phyloP scores from a whole-genome alignment of 1,140 invertebrate genomes.

The Lepidurus apus region DNA sequence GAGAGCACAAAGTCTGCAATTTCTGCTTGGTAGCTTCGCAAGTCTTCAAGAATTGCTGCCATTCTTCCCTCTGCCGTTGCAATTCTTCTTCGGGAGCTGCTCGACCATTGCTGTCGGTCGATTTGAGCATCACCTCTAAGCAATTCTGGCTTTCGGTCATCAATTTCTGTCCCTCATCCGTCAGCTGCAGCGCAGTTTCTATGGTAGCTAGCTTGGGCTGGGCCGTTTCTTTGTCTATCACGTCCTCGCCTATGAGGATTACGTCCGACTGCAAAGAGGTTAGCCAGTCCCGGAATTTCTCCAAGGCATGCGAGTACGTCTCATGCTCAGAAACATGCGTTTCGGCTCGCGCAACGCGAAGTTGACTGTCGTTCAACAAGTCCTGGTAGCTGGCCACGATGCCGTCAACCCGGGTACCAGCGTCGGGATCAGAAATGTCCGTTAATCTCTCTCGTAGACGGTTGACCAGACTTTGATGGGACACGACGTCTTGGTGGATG shows the following conservation, averaged over 20 bases:
- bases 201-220: slow-evolving; percentile 66
- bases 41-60: slow-evolving; percentile 67
- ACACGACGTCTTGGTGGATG: slow-evolving; percentile 70
- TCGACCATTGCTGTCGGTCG: slow-evolving; percentile 70
- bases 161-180: slow-evolving; percentile 64
- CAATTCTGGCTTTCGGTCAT: slow-evolving; percentile 64
- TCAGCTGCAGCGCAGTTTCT: slow-evolving; percentile 66
- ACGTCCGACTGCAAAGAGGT: slow-evolving; percentile 64
- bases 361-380: slow-evolving; percentile 59
- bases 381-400: slow-evolving; percentile 63
- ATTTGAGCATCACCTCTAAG: slow-evolving; percentile 63
- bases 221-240: slow-evolving; percentile 65
- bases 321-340: slow-evolving; percentile 74
- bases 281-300: slow-evolving; percentile 65
- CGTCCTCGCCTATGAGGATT: slow-evolving; percentile 56
- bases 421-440: slow-evolving; percentile 65
- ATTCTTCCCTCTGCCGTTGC: slow-evolving; percentile 62
- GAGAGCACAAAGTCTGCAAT: slow-evolving; percentile 62
- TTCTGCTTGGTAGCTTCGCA: slow-evolving; percentile 59
- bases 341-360: slow-evolving; percentile 60
- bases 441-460: slow-evolving; percentile 70
- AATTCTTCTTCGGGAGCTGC: slow-evolving; percentile 64
- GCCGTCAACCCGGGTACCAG: slow-evolving; percentile 60
- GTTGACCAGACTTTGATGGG: slow-evolving; percentile 70
- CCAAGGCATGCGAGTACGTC: slow-evolving; percentile 69